Base-by-base conservation (phyloP, 2,113 vertebrate genomes). In the Arenaria interpres region DNA sequence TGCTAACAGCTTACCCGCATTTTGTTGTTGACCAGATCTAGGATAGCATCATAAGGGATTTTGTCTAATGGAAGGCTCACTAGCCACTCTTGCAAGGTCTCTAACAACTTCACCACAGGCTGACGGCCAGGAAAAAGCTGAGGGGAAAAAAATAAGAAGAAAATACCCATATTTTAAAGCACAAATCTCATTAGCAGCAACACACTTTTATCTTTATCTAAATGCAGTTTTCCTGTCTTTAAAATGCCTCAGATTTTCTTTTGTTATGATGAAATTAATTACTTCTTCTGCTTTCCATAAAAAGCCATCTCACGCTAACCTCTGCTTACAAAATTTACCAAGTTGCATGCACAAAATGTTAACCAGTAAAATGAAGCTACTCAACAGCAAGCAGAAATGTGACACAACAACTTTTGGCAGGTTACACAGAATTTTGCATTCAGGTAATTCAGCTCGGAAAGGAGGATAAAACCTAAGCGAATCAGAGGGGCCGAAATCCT, bases 21-120 rank as follows among this genome's bases (percentile, higher is more conserved):
- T 97, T 99, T 99, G 98, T 99, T 99, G 98, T 99, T 98, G 91
- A 99, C 99, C 88, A 99, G 98, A 97, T 99, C 99, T 28, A 99
- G 97, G 82, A 99, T 97, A 2, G 99, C 99, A 73, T 99, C 97
- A 82, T 99, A 99, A 32, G 99, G 99, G 97, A 99, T 99, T 96
- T 97, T 98, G 91, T 99, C 99, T 96, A 99, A 97, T 14, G 99
- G 99, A 41, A 99, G 98, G 97, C 98, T 99, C 94, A 98, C 97
- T 93, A 99, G 98, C 99, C 99, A 99, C 97, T 99, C 99, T 87
- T 99, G 98, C 88, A 99, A 97, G 5, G 98, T 99, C 98, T 99
- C 99, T 98, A 99, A 94, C 82, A 99, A 97, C 98, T 99, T 99
- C 45, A 98, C 98, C 91, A 99, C 99, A 1, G 99, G 97, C 24